Conservation (phyloP, 2,888 invertebrate species). For the Melinaea menophilus region DNA sequence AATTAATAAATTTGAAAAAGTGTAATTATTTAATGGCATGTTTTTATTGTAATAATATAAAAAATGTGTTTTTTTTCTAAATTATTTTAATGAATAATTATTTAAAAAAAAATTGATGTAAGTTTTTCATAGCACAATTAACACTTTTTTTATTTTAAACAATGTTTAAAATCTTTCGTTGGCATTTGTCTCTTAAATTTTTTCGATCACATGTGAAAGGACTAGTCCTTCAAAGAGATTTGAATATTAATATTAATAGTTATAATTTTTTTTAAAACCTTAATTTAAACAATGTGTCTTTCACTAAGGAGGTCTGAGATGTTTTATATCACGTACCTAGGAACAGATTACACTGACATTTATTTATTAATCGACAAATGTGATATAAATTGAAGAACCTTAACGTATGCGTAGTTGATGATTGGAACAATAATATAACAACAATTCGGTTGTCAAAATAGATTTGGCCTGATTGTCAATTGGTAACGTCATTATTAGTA, state of each 20-base stretch:
- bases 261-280: no score
- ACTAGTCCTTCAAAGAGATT: no score
- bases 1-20: neutral
- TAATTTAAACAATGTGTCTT: no score
- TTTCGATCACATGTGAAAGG: neutral
- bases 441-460: constrained; percentile 32
- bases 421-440: constrained; percentile 21
- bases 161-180: no score
- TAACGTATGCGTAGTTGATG: constrained; percentile 12
- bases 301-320: no score
- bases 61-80: no score
- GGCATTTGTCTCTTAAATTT: no score
- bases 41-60: no score
- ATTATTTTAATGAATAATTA: no score
- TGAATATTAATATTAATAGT: no score
- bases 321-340: neutral
- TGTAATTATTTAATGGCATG: neutral
- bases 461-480: constrained; percentile 39
- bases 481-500: constrained; percentile 38
- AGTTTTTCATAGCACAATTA: neutral
- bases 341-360: neutral
- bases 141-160: neutral
- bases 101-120: no score
- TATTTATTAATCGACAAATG: constrained; percentile 11
- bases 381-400: constrained; percentile 2